These are phyloP conservation scores for Oligia fasciuncula DNA, from an alignment of 2,888 invertebrate genomes.

Conservation along the genomic window DNA sequence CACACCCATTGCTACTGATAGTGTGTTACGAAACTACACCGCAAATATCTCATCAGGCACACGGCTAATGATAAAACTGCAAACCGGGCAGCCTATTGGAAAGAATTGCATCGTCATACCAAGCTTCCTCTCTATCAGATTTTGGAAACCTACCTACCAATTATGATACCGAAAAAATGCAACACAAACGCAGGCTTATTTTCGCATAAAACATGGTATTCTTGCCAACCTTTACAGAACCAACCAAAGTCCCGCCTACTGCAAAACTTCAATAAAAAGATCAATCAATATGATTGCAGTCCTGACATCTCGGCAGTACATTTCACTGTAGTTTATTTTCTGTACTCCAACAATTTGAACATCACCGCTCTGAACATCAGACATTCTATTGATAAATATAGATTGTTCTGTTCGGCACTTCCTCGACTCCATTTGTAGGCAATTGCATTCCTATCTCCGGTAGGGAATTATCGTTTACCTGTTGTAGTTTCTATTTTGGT, in stretches of 20 bases:
- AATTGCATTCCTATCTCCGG: constrained; percentile 54
- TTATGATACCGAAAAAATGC: too few relatives aligned
- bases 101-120: too few relatives aligned
- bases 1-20: too few relatives aligned
- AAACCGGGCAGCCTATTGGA: too few relatives aligned
- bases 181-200: too few relatives aligned
- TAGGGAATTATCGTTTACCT: constrained; percentile 35
- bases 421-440: constrained; percentile 32
- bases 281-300: constrained; percentile 48
- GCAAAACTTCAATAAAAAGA: constrained; percentile 33
- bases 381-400: constrained; percentile 50
- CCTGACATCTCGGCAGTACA: constrained; percentile 26
- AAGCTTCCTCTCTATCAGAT: too few relatives aligned
- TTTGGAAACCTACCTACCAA: too few relatives aligned
- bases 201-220: neutral
- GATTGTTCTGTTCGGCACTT: constrained; percentile 27
- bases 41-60: too few relatives aligned
- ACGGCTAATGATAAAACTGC: too few relatives aligned
- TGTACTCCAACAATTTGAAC: constrained; percentile 40
- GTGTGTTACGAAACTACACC: too few relatives aligned
- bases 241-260: neutral
- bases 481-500: constrained; percentile 15
- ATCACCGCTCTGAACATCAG: constrained; percentile 52
- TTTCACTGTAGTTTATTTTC: constrained; percentile 53
- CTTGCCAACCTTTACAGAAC: neutral